Evolutionary conservation across 2,113 vertebrate species (phyloP), one percentile per base, ranked within the genome.

Genomic region (Xiphophorus maculatus): DNA sequence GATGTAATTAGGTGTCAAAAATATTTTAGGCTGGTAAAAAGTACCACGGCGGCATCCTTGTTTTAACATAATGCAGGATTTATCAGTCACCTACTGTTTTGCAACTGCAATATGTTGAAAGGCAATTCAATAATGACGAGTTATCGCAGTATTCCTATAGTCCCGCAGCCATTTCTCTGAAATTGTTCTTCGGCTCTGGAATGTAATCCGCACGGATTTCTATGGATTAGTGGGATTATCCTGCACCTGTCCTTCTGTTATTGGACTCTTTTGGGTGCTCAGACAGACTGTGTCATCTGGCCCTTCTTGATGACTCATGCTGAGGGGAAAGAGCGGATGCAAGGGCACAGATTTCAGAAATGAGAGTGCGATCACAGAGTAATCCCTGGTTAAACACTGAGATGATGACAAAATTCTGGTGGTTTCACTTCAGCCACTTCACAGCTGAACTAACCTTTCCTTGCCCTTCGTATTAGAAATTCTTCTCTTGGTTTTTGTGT

Each of bases 201-300:
- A 74, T 66, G 73, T 85, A 85, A 90, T 92, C 84, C 81, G 67
- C 77, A 69, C 80, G 71, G 73, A 89, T 90, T 89, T 86, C 71
- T 63, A 29, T 73, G 84, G 84, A 89, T 93, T 87, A 80, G 27
- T 40, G 25, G 83, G 76, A 90, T 92, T 87, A 88, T 67, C 69
- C 66, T 74, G 85, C 91, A 93, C 89, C 90, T 91, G 91, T 90
- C 70, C 64, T 79, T 66, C 79, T 72, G 84, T 89, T 90, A 90
- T 84, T 87, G 81, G 81, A 84, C 62, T 84, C 84, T 77, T 82
- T 76, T 19, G 51, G 70, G 64, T 74, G 70, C 71, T 85, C 60
- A 80, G 66, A 74, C 65, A 27, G 71, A 28, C 60, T 37, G 22
- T 44, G 30, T 83, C 77, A 82, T 67, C 80, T 32, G 76, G 77